These are phyloP conservation scores for Heteromyza rotundicornis DNA, from an alignment of 2,888 invertebrate species.

Conservation along the genomic window DNA sequence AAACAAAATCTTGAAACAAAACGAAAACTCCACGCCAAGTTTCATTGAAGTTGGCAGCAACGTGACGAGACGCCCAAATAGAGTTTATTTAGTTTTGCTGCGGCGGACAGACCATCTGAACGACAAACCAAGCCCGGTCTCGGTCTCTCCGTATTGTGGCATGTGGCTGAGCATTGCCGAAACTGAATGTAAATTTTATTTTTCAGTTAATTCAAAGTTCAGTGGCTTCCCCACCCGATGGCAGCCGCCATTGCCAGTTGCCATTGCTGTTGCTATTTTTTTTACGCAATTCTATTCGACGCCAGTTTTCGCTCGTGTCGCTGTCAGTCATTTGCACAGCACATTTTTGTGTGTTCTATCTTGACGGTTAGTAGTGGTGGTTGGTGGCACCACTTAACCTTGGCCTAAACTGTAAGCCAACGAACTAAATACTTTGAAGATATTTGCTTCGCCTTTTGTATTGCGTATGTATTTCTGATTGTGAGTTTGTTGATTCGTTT, in stretches of 20 bases:
- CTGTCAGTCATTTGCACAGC: slow-evolving; percentile 34
- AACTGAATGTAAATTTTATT: neutral
- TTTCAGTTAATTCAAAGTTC: slow-evolving; percentile 12
- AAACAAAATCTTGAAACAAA: slow-evolving; percentile 2
- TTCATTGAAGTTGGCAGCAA: slow-evolving; percentile 20
- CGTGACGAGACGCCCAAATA: slow-evolving; percentile 54
- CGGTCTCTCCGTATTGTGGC: neutral
- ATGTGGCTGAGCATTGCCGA: slow-evolving; percentile 12
- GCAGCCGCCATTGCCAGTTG: no score
- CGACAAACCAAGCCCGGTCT: neutral
- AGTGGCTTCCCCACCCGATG: no score
- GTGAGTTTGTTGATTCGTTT: slow-evolving; percentile 9
- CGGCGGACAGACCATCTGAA: neutral
- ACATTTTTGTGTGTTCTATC: neutral
- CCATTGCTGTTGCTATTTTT: neutral
- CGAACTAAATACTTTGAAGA: slow-evolving; percentile 49
- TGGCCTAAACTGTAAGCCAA: slow-evolving; percentile 58
- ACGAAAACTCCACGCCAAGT: neutral
- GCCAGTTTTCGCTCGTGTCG: slow-evolving; percentile 7
- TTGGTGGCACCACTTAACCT: slow-evolving; percentile 41
- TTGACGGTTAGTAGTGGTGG: slow-evolving; percentile 40
- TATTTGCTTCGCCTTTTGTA: slow-evolving; percentile 20
- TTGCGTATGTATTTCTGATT: slow-evolving; percentile 30
- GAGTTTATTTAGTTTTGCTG: slow-evolving; percentile 8
- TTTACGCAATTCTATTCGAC: neutral